Evolutionary conservation across 1,140 invertebrate genomes (phyloP).

Genomic region (Eciton burchellii): DNA sequence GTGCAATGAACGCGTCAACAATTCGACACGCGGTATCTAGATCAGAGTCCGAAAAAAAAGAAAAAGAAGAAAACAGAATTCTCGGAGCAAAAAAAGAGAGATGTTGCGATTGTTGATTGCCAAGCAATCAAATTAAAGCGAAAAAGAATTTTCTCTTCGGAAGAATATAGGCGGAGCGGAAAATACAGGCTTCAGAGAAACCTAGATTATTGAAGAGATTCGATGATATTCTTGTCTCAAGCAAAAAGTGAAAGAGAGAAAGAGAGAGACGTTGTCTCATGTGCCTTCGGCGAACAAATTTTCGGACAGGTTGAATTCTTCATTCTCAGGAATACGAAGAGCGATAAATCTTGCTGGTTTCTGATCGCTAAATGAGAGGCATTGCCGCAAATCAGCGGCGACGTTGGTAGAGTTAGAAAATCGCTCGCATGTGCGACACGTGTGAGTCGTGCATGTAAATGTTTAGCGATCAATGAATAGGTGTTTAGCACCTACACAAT

Average conservation of each 20-base stretch:
- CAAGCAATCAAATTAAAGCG: too few species aligned
- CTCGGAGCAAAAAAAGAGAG: too few species aligned
- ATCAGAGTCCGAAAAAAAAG: too few species aligned
- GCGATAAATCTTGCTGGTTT: background rate
- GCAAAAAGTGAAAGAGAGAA: background rate
- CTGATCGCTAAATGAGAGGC: conserved; percentile 12
- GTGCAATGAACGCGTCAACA: background rate
- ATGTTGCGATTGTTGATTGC: too few species aligned
- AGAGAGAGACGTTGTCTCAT: background rate
- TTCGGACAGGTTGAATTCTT: background rate
- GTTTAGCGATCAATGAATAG: conserved; percentile 45
- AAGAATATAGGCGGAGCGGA: too few species aligned
- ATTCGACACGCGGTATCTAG: background rate
- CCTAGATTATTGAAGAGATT: background rate
- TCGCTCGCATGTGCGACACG: background rate
- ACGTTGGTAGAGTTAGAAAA: conserved; percentile 25
- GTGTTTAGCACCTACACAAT: conserved; percentile 61
- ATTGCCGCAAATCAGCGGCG: conserved; percentile 10
- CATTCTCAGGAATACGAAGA: background rate
- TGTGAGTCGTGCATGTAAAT: conserved; percentile 9
- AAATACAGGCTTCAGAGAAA: background rate
- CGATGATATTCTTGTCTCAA: background rate
- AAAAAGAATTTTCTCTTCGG: too few species aligned
- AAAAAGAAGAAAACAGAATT: too few species aligned
- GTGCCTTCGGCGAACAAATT: background rate